phyloP scores from a whole-genome alignment of 2,888 invertebrate genomes.

The Ectobius pallidus region DNA sequence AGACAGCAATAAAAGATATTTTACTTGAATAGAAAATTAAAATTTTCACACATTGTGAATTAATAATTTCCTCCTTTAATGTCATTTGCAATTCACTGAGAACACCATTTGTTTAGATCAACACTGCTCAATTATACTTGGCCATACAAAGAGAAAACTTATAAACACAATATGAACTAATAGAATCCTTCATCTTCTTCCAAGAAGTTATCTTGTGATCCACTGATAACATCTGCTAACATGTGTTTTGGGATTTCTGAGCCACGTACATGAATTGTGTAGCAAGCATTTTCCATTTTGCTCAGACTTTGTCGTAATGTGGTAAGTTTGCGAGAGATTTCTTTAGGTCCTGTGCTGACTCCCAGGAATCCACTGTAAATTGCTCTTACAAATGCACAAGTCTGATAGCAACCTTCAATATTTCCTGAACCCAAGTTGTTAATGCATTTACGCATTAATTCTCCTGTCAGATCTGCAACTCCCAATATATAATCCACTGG shows the following conservation, averaged over 20 bases:
- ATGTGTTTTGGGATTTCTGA: constrained; percentile 78
- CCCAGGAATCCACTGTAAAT: constrained; percentile 54
- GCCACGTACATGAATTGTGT: constrained; percentile 78
- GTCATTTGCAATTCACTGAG: too few species aligned
- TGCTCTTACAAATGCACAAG: constrained; percentile 68
- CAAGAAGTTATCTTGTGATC: constrained; percentile 50
- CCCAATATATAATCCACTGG: constrained; percentile 73
- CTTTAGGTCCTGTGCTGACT: constrained; percentile 61
- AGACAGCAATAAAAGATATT: too few species aligned
- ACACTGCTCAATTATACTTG: too few species aligned
- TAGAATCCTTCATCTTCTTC: constrained; percentile 60
- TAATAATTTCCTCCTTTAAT: too few species aligned
- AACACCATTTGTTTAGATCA: too few species aligned
- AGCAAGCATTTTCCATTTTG: constrained; percentile 86
- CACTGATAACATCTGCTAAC: constrained; percentile 61
- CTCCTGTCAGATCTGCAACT: constrained; percentile 86
- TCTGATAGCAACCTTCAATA: constrained; percentile 70
- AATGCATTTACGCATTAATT: constrained; percentile 88
- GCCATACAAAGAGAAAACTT: too few species aligned
- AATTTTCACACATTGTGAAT: too few species aligned
- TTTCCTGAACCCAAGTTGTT: constrained; percentile 80
- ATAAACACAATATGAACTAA: constrained; percentile 33
- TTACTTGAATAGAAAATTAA: too few species aligned
- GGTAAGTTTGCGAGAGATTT: constrained; percentile 72
- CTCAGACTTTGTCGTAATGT: constrained; percentile 75